Base-by-base conservation (phyloP, 1,140 invertebrate genomes). In the Pogonomyrmex californicus region DNA sequence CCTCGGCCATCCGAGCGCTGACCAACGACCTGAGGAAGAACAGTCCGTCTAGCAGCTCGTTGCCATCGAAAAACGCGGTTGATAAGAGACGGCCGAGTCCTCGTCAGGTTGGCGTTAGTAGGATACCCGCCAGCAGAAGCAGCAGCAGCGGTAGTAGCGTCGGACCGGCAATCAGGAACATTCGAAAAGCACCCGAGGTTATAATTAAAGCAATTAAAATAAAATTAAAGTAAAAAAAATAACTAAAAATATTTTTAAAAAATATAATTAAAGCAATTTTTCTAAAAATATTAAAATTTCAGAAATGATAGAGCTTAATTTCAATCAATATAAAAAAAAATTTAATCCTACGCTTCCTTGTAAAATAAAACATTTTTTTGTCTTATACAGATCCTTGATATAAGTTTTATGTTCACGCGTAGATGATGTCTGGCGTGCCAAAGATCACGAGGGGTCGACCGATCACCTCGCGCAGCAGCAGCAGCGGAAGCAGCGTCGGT, bases 91-190 rank as follows among this genome's bases (percentile, higher is more conserved):
- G 83, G 5, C 85, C 85, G n/a, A 90, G 83, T 86, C 90, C 65
- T 47, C 91, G 92, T 77, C 68, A 47, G 14, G 88, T 88, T 1
- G 86, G 88, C 0, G 82, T 86, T 60, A 95, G 88, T 75, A 96
- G 96, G 58, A 96, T 96, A 86, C 97, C 97, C 0, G 97, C 97
- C 0, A 97, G 97, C 77, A 95, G 97, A 51, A 97, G 97, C 87
- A 97, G 97, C 73, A 97, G 97, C 71, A 97, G 97, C 92, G 97
- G 97, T 2, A 97, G 97, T 88, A 97, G 89, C 78, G 95, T 97
- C 10, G 96, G 96, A 0, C 95, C 96, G 0, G 92, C 96, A 2
- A 70, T 86, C 17, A 92, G 90, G 23, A 94, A 68, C 47, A 78
- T 93, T 51, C 90, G 93, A 41, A 95, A 94, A 70, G 71, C 91